Conservation (phyloP, 2,113 vertebrate genomes). For the Bambusicola thoracicus region DNA sequence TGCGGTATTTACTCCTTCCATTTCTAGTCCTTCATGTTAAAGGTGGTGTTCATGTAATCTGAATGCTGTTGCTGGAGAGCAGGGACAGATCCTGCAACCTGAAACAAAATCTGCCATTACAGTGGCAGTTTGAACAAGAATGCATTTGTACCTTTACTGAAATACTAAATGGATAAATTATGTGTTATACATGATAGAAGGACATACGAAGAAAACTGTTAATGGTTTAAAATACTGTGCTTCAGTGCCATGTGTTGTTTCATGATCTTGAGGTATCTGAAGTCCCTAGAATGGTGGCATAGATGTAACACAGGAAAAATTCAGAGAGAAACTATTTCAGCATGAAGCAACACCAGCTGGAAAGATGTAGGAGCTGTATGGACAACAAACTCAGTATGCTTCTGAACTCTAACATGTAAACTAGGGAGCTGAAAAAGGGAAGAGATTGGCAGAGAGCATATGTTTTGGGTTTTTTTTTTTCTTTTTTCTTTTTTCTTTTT, state of each 20-base stretch:
- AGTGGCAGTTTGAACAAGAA: background rate
- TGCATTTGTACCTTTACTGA: background rate
- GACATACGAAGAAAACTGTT: background rate
- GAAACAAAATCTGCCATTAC: background rate
- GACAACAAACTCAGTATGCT: background rate
- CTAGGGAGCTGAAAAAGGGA: background rate
- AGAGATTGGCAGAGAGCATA: background rate
- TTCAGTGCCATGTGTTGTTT: background rate
- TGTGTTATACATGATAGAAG: background rate
- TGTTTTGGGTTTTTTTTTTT: too few relatives aligned
- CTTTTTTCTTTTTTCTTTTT: too few relatives aligned
- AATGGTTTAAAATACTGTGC: background rate
- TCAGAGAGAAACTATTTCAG: background rate
- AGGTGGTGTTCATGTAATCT: background rate
- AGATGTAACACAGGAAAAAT: background rate
- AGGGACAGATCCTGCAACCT: background rate
- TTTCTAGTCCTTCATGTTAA: background rate
- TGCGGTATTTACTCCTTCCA: background rate
- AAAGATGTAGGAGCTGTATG: background rate
- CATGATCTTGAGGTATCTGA: background rate
- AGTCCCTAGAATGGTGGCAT: background rate
- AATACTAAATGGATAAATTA: background rate
- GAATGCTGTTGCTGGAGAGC: background rate
- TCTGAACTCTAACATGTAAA: background rate
- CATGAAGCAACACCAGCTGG: background rate